Conservation (phyloP, 2,888 invertebrate genomes). For the Lordiphosa fenestrarum region DNA sequence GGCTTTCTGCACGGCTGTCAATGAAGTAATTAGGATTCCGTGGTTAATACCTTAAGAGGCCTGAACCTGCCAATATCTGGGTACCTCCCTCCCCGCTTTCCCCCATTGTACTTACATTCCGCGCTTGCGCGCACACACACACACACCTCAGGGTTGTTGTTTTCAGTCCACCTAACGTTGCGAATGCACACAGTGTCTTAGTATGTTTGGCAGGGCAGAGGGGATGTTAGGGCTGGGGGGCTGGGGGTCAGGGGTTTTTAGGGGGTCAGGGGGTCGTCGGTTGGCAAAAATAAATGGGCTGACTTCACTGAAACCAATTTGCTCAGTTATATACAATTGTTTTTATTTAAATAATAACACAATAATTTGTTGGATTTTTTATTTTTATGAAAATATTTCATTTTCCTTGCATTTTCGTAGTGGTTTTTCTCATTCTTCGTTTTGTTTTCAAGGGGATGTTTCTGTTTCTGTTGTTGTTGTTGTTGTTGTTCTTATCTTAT, state of each 20-base stretch:
- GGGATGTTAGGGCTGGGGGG: constrained; percentile 1
- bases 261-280: constrained; percentile 1
- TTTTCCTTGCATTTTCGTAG: constrained; percentile 35
- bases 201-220: neutral
- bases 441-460: constrained; percentile 3
- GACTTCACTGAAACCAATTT: constrained; percentile 17
- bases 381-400: constrained; percentile 74
- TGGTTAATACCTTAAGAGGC: too few relatives aligned
- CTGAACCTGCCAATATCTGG: too few relatives aligned
- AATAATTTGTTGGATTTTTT: constrained; percentile 23
- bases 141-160: too few relatives aligned
- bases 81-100: too few relatives aligned
- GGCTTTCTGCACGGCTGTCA: too few relatives aligned
- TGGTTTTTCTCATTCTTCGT: constrained; percentile 3
- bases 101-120: too few relatives aligned
- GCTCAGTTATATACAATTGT: constrained; percentile 62
- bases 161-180: too few relatives aligned
- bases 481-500: constrained; percentile 54
- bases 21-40: too few relatives aligned
- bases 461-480: constrained; percentile 40
- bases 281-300: neutral
- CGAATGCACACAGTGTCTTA: too few relatives aligned
- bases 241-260: neutral
- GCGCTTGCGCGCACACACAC: too few relatives aligned
- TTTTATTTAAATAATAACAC: constrained; percentile 78